A percentile compares a stretch with the other conserved stretches of the same genome.
These are phyloP conservation scores for Ostrea denselamellosa DNA, from an alignment of 1,140 invertebrate genomes.

Conservation along the genomic window DNA sequence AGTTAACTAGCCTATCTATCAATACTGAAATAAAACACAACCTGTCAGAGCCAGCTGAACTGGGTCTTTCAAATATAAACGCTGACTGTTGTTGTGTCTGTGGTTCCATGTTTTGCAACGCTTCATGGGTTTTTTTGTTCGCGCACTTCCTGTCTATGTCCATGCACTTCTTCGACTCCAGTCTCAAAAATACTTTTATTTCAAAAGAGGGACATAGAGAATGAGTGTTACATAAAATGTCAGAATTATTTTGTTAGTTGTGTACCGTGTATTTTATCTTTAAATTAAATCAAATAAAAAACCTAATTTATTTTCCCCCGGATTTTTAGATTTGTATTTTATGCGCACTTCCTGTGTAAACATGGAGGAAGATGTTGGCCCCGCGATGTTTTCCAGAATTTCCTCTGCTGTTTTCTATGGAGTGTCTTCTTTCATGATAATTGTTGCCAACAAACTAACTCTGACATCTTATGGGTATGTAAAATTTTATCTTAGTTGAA, in stretches of 20 bases:
- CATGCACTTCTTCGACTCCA: too few relatives aligned
- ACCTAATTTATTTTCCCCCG: background rate
- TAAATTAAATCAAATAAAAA: too few relatives aligned
- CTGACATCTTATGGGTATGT: slow-evolving; percentile 87
- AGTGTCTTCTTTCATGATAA: slow-evolving; percentile 94
- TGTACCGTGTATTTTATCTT: too few relatives aligned
- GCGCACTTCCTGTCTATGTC: slow-evolving; percentile 10
- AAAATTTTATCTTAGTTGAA: background rate
- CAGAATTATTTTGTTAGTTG: background rate
- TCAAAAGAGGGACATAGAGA: background rate
- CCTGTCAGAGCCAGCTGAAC: slow-evolving; percentile 68
- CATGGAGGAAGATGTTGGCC: background rate
- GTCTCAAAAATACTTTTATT: too few relatives aligned
- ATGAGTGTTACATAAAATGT: background rate
- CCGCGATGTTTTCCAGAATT: slow-evolving; percentile 47
- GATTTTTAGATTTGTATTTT: slow-evolving; percentile 1
- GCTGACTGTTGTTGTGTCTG: slow-evolving; percentile 39
- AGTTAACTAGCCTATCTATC: background rate
- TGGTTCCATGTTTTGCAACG: slow-evolving; percentile 50
- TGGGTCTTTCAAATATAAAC: slow-evolving; percentile 67
- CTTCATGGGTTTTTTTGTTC: background rate
- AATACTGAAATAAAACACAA: slow-evolving; percentile 34
- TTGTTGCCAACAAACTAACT: slow-evolving; percentile 97
- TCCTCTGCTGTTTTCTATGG: slow-evolving; percentile 91
- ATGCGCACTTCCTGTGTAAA: background rate